phyloP scores from a whole-genome alignment of 2,888 invertebrate genomes.

The Drosophila kokeensis region DNA sequence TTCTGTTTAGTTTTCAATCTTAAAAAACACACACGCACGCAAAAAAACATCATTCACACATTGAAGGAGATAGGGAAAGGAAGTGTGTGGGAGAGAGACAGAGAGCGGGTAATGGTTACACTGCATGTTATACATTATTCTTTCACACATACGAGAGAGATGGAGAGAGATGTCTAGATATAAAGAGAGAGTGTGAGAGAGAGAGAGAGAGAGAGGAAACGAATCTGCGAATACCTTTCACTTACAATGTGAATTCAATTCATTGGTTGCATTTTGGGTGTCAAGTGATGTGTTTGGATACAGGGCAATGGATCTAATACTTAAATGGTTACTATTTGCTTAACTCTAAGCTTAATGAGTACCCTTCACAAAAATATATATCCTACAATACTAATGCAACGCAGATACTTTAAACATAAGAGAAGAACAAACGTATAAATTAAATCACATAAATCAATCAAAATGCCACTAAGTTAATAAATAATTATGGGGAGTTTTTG shows the following conservation, averaged over 20 bases:
- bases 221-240: neutral
- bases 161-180: neutral
- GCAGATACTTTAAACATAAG: constrained; percentile 4
- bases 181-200: neutral
- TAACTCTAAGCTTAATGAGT: neutral
- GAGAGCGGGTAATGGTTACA: neutral
- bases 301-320: neutral
- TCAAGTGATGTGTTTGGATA: neutral
- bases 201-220: neutral
- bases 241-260: neutral
- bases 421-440: constrained; percentile 23
- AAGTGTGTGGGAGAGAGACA: neutral
- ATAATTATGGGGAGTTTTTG: constrained; percentile 12
- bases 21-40: constrained; percentile 21
- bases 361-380: neutral
- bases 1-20: constrained; percentile 26
- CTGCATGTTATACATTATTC: neutral
- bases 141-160: neutral
- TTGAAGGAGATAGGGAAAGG: neutral
- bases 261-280: neutral
- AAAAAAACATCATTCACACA: neutral
- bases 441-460: constrained; percentile 48
- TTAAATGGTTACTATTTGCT: neutral
- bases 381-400: neutral
- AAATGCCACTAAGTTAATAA: constrained; percentile 25